Evolutionary conservation across 2,797 vertebrate genomes (phyloP).

Genomic region (Periparus ater): DNA sequence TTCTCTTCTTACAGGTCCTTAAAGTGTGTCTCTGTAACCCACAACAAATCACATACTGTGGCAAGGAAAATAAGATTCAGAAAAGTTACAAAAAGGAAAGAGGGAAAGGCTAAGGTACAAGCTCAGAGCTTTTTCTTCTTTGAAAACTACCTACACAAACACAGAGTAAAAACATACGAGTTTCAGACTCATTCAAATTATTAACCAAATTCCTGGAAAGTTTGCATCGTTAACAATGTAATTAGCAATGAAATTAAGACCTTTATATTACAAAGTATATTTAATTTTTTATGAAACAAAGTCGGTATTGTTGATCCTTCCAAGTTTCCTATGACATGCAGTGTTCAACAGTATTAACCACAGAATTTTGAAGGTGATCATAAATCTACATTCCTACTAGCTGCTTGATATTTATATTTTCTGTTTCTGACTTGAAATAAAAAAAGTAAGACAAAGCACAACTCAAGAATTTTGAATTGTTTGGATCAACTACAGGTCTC

Average conservation of each 20-base stretch:
- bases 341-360: neutral
- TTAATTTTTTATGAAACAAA: neutral
- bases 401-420: neutral
- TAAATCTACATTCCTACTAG: neutral
- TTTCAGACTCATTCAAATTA: neutral
- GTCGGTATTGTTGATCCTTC: neutral
- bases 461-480: neutral
- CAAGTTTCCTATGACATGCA: fast-evolving
- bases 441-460: neutral
- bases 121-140: neutral
- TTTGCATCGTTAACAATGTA: neutral
- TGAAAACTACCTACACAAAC: neutral
- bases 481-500: neutral
- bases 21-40: neutral
- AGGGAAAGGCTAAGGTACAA: neutral
- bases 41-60: neutral
- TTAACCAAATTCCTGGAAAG: neutral
- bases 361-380: neutral
- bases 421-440: neutral
- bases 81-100: neutral
- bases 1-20: neutral
- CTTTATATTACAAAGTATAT: neutral
- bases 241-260: neutral
- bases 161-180: neutral
- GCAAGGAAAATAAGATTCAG: neutral